Evolutionary conservation across 2,888 invertebrate genomes (phyloP).

Genomic region (Copidosoma aretas): DNA sequence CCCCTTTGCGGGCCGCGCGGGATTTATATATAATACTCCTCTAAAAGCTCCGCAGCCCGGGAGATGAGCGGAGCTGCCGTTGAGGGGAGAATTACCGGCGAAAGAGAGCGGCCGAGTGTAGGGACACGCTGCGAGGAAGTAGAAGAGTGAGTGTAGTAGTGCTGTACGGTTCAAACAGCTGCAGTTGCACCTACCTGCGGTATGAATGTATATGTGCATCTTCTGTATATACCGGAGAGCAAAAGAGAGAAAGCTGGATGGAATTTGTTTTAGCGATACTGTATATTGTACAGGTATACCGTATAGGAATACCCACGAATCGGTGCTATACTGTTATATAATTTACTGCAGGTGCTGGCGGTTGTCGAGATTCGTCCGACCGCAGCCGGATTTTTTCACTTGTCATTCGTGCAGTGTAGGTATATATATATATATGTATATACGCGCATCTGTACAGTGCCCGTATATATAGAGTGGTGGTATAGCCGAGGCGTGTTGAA

Average conservation of each 20-base stretch:
- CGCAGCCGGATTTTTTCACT: conserved; percentile 27
- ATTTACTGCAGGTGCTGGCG: too few species aligned
- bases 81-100: neutral
- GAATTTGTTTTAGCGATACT: neutral
- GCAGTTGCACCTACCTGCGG: too few species aligned
- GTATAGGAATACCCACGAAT: too few species aligned
- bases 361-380: conserved; percentile 16
- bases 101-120: neutral
- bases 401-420: neutral
- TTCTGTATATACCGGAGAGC: conserved; percentile 15
- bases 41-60: conserved; percentile 11
- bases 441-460: too few species aligned
- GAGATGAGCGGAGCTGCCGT: neutral
- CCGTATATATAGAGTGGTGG: too few species aligned
- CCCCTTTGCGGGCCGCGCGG: conserved; percentile 11
- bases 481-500: neutral
- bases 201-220: neutral
- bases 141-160: too few species aligned
- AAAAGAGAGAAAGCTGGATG: neutral
- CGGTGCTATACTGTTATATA: too few species aligned
- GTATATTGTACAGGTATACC: too few species aligned
- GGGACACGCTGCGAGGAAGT: too few species aligned
- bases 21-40: conserved; percentile 17
- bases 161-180: too few species aligned
- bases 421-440: too few species aligned